phyloP scores from a whole-genome alignment of 2,888 invertebrate species.

The Dioctria rufipes region DNA sequence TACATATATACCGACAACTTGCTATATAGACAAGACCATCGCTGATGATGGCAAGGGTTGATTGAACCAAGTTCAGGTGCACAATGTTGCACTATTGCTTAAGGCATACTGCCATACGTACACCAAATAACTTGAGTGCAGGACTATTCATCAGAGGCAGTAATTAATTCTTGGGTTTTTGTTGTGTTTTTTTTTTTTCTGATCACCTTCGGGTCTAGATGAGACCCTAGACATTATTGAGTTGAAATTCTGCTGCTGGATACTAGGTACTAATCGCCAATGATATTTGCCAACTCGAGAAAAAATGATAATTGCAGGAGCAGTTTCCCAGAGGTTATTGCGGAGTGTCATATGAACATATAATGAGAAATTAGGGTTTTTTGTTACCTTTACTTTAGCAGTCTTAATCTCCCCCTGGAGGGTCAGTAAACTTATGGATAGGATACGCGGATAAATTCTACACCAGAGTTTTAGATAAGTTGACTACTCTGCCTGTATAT shows the following conservation, averaged over 20 bases:
- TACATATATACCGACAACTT: too few species aligned
- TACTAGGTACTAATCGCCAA: conserved; percentile 18
- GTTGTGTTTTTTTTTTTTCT: not conserved
- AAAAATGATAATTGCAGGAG: conserved; percentile 50
- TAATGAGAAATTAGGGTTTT: conserved; percentile 52
- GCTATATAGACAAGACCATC: conserved; percentile 3
- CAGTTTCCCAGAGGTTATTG: conserved; percentile 9
- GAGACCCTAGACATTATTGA: not conserved
- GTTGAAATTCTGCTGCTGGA: conserved; percentile 24
- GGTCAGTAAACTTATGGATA: too few species aligned
- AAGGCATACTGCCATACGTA: not conserved
- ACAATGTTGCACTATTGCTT: not conserved
- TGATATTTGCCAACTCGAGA: conserved; percentile 38
- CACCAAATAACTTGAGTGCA: not conserved
- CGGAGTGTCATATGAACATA: conserved; percentile 2
- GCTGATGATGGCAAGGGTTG: conserved; percentile 38
- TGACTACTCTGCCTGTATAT: not conserved
- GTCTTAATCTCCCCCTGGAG: not conserved
- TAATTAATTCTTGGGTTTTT: conserved; percentile 51
- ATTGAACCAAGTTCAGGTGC: conserved; percentile 38
- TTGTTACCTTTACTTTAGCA: conserved; percentile 25
- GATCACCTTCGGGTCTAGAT: conserved; percentile 32
- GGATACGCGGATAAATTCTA: too few species aligned
- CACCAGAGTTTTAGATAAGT: too few species aligned
- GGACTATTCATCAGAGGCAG: conserved; percentile 16